Conservation (phyloP, 1,140 invertebrate species). For the Zaprionus vittiger region DNA sequence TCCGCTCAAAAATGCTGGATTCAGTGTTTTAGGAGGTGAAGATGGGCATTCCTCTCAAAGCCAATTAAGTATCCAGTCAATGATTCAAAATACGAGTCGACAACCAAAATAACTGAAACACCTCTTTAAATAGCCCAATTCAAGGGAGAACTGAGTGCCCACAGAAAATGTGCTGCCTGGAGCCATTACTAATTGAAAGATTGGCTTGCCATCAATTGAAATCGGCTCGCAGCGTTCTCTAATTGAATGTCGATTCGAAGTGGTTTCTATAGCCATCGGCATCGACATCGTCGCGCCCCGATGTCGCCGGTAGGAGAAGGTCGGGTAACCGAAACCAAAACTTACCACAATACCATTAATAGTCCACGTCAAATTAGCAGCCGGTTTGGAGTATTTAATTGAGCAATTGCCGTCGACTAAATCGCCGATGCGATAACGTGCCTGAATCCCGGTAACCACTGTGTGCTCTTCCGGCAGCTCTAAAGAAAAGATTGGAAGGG, state of each 20-base stretch:
- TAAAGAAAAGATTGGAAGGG: conserved; percentile 79
- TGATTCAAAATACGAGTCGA: too few species aligned
- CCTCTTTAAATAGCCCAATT: neutral
- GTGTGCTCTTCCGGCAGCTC: conserved; percentile 89
- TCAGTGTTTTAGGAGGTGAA: too few species aligned
- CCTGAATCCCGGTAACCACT: conserved; percentile 89
- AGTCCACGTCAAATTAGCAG: conserved; percentile 93
- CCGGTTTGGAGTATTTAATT: conserved; percentile 90
- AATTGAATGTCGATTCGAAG: conserved; percentile 50
- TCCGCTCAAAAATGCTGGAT: too few species aligned
- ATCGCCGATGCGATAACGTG: conserved; percentile 89
- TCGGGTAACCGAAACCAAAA: conserved; percentile 71
- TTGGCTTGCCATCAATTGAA: conserved; percentile 67
- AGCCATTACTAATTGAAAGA: conserved; percentile 70
- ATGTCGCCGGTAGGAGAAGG: neutral
- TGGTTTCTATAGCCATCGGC: conserved; percentile 15
- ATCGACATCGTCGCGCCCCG: neutral
- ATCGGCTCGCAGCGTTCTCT: conserved; percentile 46
- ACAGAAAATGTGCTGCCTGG: conserved; percentile 1
- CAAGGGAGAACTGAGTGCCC: conserved; percentile 12
- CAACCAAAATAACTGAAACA: neutral
- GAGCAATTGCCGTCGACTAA: conserved; percentile 90
- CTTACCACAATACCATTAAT: conserved; percentile 91
- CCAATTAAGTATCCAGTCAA: too few species aligned
- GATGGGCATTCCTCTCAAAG: too few species aligned